Evolutionary conservation across 2,888 invertebrate species (phyloP).

Genomic region (Steinernema scapterisci): DNA sequence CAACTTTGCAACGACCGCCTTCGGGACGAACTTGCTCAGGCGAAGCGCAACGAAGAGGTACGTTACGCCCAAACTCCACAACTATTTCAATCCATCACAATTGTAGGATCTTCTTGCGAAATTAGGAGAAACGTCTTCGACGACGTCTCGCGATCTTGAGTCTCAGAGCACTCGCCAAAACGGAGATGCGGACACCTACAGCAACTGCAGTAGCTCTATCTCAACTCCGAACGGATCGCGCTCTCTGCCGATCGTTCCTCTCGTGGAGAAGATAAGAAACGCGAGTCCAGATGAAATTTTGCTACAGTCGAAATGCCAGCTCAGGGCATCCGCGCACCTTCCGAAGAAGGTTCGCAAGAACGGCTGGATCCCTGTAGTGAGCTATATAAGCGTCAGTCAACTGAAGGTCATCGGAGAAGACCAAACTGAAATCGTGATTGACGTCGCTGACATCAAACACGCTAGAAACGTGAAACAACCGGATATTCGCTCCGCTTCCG

Average conservation of each 20-base stretch:
- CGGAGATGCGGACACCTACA: not conserved
- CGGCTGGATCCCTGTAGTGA: constrained; percentile 8
- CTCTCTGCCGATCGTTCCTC: too few relatives aligned
- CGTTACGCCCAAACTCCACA: not conserved
- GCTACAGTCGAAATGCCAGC: constrained; percentile 17
- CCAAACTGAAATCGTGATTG: constrained; percentile 8
- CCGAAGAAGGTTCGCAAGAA: constrained; percentile 3
- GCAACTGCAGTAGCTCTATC: constrained; percentile 1
- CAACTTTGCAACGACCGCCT: not conserved
- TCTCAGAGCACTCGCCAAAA: not conserved
- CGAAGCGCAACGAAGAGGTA: constrained; percentile 17
- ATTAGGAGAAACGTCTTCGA: constrained; percentile 1
- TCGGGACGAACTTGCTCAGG: not conserved
- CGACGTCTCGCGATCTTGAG: not conserved
- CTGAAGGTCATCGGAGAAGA: constrained; percentile 7
- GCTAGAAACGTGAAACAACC: constrained; percentile 2
- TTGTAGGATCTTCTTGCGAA: not conserved
- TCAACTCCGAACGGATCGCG: constrained; percentile 7
- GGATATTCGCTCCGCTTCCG: constrained; percentile 3
- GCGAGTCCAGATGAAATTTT: not conserved
- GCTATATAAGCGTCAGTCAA: not conserved
- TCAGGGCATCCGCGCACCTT: not conserved
- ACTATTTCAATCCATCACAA: not conserved
- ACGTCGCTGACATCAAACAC: constrained; percentile 19
- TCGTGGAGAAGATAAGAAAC: not conserved